These are phyloP conservation scores for Rhynchomys soricoides DNA, from an alignment of 2,113 vertebrate species.

Conservation along the genomic window DNA sequence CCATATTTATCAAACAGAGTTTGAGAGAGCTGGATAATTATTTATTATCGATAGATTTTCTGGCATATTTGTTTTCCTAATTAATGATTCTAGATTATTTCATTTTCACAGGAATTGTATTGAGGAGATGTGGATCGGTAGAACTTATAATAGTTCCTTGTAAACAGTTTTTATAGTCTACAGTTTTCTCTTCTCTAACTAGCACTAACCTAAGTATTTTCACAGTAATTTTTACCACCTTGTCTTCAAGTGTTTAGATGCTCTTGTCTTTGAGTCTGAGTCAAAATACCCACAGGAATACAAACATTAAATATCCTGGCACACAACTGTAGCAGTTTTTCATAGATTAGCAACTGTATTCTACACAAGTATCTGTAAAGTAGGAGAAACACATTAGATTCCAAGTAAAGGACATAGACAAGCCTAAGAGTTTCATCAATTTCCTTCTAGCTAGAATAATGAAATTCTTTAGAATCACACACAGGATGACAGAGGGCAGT, in stretches of 20 bases:
- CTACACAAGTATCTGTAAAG: background rate
- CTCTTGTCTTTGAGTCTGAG: background rate
- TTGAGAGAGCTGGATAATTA: background rate
- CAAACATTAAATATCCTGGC: background rate
- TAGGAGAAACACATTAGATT: background rate
- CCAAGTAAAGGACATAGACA: background rate
- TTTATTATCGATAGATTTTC: background rate
- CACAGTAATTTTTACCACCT: background rate
- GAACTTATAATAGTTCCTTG: background rate
- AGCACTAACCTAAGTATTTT: background rate
- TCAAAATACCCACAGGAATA: background rate
- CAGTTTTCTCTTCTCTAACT: background rate
- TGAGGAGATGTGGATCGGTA: background rate
- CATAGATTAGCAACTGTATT: background rate
- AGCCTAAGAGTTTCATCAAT: background rate
- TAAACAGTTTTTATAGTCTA: background rate
- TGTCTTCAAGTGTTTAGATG: background rate
- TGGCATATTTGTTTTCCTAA: background rate
- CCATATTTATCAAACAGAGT: background rate
- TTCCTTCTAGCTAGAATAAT: background rate
- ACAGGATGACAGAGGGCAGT: background rate
- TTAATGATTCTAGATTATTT: background rate
- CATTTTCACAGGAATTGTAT: background rate
- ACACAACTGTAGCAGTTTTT: background rate
- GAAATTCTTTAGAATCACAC: background rate